Conservation (phyloP, 1,140 invertebrate species). For the Grapholita molesta region DNA sequence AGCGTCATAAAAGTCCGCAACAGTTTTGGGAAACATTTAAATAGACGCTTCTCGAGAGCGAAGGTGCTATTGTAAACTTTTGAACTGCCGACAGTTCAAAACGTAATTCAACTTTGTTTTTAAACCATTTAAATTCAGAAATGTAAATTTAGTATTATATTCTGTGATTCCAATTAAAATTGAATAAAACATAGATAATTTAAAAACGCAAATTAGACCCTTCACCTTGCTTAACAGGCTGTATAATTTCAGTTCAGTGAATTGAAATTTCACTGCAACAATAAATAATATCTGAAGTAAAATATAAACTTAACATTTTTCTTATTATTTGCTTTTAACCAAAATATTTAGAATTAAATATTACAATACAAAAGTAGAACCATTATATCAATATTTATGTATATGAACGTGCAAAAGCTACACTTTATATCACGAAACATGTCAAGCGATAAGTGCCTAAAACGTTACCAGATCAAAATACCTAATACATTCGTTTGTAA, state of each 20-base stretch:
- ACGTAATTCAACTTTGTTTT: constrained; percentile 31
- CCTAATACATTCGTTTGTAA: too few relatives aligned
- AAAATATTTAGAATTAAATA: too few relatives aligned
- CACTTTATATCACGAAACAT: too few relatives aligned
- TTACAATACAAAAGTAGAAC: too few relatives aligned
- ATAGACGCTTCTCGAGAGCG: constrained; percentile 31
- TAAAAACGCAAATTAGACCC: background rate
- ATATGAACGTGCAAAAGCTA: too few relatives aligned
- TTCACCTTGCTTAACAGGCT: background rate
- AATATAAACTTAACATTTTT: too few relatives aligned
- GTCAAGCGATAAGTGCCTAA: too few relatives aligned
- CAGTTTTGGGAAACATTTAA: constrained; percentile 45
- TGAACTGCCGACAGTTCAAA: constrained; percentile 23
- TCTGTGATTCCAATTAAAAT: background rate
- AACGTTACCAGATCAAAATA: too few relatives aligned
- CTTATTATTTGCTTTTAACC: too few relatives aligned
- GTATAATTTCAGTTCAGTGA: background rate
- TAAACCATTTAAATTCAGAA: constrained; percentile 19
- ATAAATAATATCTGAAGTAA: too few relatives aligned
- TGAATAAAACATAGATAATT: background rate
- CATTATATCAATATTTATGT: too few relatives aligned
- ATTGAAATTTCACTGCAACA: background rate
- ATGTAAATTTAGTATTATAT: background rate
- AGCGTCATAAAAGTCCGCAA: constrained; percentile 47
- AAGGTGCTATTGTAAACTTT: constrained; percentile 35